Conservation (phyloP, 1,140 invertebrate genomes). For the Mycetomoellerius zeteki region DNA sequence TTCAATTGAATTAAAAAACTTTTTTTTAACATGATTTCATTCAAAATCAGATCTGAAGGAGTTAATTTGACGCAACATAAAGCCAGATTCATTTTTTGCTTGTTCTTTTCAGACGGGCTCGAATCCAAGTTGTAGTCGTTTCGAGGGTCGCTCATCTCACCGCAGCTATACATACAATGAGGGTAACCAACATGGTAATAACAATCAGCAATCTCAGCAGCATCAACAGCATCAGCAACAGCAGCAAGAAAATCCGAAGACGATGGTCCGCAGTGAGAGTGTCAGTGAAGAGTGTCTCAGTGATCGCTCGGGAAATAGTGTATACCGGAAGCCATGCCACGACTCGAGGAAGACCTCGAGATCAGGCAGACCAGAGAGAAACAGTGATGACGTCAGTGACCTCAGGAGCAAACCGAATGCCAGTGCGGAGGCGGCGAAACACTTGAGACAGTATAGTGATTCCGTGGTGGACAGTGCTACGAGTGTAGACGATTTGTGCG, state of each 20-base stretch:
- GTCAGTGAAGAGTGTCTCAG: constrained; percentile 80
- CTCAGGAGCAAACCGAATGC: constrained; percentile 69
- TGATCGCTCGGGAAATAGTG: constrained; percentile 64
- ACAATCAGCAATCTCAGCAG: constrained; percentile 60
- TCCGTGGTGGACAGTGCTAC: constrained; percentile 81
- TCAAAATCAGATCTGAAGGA: too few relatives aligned
- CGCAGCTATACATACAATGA: constrained; percentile 81
- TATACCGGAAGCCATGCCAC: constrained; percentile 63
- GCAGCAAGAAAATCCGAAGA: constrained; percentile 53
- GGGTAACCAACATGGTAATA: constrained; percentile 46
- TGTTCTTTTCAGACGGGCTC: constrained; percentile 23
- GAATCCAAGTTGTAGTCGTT: constrained; percentile 67
- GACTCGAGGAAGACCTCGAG: constrained; percentile 69
- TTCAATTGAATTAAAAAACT: too few relatives aligned
- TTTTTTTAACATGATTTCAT: too few relatives aligned
- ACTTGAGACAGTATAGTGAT: constrained; percentile 83
- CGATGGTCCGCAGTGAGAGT: constrained; percentile 80
- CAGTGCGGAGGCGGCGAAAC: constrained; percentile 69
- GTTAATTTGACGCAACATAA: background rate
- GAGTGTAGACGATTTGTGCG: constrained; percentile 75
- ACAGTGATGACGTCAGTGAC: constrained; percentile 77
- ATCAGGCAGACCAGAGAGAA: constrained; percentile 68
- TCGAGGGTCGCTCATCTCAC: constrained; percentile 72
- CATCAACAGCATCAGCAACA: constrained; percentile 51
- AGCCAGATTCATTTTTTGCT: background rate